These are phyloP conservation scores for Goniozus legneri DNA, from an alignment of 1,140 invertebrate species.

Conservation along the genomic window DNA sequence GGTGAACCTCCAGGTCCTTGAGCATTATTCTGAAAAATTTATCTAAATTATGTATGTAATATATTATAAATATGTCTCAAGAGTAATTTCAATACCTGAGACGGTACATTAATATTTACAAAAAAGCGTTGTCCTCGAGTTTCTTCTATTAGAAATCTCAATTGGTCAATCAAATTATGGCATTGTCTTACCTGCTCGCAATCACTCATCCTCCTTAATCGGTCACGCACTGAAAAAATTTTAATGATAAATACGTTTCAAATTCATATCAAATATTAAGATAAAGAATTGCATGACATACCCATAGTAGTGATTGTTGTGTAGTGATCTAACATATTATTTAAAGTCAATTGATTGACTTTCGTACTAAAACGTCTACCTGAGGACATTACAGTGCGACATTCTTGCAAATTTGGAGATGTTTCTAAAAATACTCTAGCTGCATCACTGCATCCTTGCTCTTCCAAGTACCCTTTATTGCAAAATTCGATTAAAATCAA, in stretches of 20 bases:
- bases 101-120: slow-evolving; percentile 50
- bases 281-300: slow-evolving; percentile 18
- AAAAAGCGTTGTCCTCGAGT: slow-evolving; percentile 44
- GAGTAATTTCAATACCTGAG: slow-evolving; percentile 33
- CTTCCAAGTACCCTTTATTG: slow-evolving; percentile 47
- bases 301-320: slow-evolving; percentile 37
- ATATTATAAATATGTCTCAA: neutral
- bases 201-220: slow-evolving; percentile 37
- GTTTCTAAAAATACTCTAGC: slow-evolving; percentile 47
- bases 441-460: slow-evolving; percentile 46
- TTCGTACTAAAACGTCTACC: slow-evolving; percentile 46
- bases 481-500: slow-evolving; percentile 1
- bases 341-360: slow-evolving; percentile 43
- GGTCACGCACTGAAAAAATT: slow-evolving; percentile 40
- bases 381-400: slow-evolving; percentile 34
- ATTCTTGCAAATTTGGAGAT: slow-evolving; percentile 49
- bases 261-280: neutral
- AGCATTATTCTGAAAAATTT: slow-evolving; percentile 25
- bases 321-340: slow-evolving; percentile 50
- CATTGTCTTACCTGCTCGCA: slow-evolving; percentile 35
- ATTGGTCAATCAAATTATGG: slow-evolving; percentile 42
- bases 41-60: neutral
- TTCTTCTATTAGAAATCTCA: slow-evolving; percentile 45
- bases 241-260: neutral
- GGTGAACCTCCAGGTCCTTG: slow-evolving; percentile 35